Conservation (phyloP, 2,113 vertebrate species). For the Heteronetta atricapilla region DNA sequence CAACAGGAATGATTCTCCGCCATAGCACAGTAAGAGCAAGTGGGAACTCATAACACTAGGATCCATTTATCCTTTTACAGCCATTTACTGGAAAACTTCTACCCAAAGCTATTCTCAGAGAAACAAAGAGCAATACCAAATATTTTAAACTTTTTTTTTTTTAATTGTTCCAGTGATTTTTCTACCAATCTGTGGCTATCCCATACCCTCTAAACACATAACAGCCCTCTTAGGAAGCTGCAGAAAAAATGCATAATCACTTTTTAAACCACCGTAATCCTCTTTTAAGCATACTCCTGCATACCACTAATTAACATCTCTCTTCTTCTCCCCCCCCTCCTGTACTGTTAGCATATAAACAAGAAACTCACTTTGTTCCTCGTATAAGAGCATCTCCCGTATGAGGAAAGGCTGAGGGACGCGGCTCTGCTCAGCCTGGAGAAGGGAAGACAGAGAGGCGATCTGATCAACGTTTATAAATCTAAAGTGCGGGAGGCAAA, state of each 20-base stretch:
- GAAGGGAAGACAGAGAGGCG: too few species aligned
- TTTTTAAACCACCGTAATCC: neutral
- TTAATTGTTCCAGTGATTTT: neutral
- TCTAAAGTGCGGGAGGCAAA: too few species aligned
- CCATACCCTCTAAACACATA: neutral
- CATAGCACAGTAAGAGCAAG: neutral
- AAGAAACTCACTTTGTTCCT: neutral
- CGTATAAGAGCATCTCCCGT: too few species aligned
- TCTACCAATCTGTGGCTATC: neutral
- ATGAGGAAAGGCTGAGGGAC: too few species aligned
- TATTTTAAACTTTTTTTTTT: neutral
- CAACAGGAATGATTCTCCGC: neutral
- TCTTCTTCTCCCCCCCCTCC: neutral
- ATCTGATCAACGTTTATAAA: too few species aligned
- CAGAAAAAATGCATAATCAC: neutral
- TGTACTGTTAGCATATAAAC: neutral
- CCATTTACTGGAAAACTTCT: neutral
- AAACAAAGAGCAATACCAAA: neutral
- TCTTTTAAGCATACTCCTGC: neutral
- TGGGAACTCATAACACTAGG: neutral
- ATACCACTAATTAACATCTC: neutral
- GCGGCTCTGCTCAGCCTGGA: too few species aligned
- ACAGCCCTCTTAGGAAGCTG: neutral
- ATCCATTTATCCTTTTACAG: neutral
- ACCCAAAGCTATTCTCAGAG: neutral